Base-by-base conservation (phyloP, 2,113 vertebrate genomes). In the Esox niger region DNA sequence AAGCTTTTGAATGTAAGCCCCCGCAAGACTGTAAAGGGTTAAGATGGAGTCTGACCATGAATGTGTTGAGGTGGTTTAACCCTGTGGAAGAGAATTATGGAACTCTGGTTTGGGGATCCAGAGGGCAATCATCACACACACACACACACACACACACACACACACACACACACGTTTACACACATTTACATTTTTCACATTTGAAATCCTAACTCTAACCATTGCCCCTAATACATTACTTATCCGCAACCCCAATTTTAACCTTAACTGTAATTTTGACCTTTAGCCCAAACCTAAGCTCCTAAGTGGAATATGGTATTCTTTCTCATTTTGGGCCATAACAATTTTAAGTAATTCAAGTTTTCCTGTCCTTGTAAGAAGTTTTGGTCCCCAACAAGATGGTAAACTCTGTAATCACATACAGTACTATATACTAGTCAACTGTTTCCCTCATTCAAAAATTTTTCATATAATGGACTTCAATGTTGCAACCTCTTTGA, bases 51-150 rank as follows among this genome's bases (percentile, higher is more conserved):
- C 70, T 82, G 65, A 70, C 74, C 32, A 38, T 72, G 38, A 46
- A 26, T 77, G 55, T 33, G 56, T 70, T 79, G 72, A 72, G 74
- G 62, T 78, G 73, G 69, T 81, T 87, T 85, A 80, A 84, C 85
- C 83, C 78, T 73, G 3, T 54, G 71, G 79, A 78, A 78, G 2
- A 62, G 79, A 9, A 76, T 74, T 81, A 70, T 78, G 68, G 71
- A 71, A 62, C 70, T 79, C 70, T 47, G 75, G 73, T 82, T 82
- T 84, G 69, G 3, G 43, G 69, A 65, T 9, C 10, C 46, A 47
- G 58, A 70, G 46, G 31, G 13, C 54, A 29, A 62, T 70, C 62
- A 57, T 54, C 70, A 4, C 29, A 29, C 47, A 54, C 59, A 10
- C 59, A 35, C 56, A 13, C 27, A 13, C 6, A 2, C 29, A 17